Evolutionary conservation across 2,888 invertebrate species (phyloP).

Genomic region (Empis stercorea): DNA sequence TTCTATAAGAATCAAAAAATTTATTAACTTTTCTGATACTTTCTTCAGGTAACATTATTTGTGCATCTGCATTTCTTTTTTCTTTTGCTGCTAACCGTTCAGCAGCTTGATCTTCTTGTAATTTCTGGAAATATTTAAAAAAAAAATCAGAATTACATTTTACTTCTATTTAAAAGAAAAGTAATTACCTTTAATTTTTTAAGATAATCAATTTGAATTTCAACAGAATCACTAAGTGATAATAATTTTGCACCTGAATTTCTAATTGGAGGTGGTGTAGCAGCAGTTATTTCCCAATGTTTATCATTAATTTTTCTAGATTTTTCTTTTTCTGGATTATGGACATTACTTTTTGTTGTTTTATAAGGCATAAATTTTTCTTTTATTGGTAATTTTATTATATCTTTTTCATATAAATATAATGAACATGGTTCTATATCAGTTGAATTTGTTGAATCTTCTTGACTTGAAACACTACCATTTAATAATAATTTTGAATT

Average conservation of each 20-base stretch:
- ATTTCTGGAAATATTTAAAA: slow-evolving; percentile 18
- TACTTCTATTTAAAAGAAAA: no score
- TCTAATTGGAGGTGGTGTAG: slow-evolving; percentile 31
- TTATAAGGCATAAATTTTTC: slow-evolving; percentile 30
- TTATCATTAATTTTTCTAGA: slow-evolving; percentile 23
- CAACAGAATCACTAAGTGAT: slow-evolving; percentile 28
- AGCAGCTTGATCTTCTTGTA: slow-evolving; percentile 28
- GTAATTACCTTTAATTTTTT: slow-evolving; percentile 25
- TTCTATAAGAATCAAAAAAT: slow-evolving; percentile 25
- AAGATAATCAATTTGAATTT: slow-evolving; percentile 26
- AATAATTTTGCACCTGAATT: slow-evolving; percentile 25
- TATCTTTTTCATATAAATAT: slow-evolving; percentile 25
- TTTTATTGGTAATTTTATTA: slow-evolving; percentile 11
- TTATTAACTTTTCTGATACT: slow-evolving; percentile 19
- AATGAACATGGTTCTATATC: slow-evolving; percentile 26
- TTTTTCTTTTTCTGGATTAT: slow-evolving; percentile 31
- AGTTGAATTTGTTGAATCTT: slow-evolving; percentile 14
- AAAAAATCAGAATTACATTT: no score
- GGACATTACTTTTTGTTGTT: slow-evolving; percentile 31
- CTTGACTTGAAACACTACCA: background rate
- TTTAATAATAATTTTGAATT: no score
- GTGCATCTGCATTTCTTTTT: slow-evolving; percentile 12
- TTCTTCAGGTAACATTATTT: slow-evolving; percentile 18
- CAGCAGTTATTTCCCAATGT: slow-evolving; percentile 33
- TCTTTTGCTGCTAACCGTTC: slow-evolving; percentile 22